Evolutionary conservation across 2,888 invertebrate genomes (phyloP), one percentile per base, ranked within the genome.

Genomic region (Rhopalosiphum nymphaeae): DNA sequence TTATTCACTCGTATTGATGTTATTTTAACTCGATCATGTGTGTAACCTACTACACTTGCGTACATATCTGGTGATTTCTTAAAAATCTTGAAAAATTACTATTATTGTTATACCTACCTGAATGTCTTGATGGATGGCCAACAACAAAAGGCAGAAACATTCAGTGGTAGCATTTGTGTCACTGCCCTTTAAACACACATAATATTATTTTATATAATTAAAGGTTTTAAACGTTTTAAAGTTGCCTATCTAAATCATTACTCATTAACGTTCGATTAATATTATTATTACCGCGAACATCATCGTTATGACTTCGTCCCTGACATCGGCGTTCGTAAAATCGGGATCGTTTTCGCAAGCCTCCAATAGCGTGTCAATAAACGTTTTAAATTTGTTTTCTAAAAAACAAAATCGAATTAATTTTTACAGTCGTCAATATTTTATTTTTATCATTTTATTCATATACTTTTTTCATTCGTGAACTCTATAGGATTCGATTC

Each of bases 141-240:
- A 93, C 94, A 95, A 94, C 26, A 95, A 95, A 13, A 95, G 95
- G 56, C 95, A 94, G 92, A 95, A 95, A 90, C 95, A 95, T 86
- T 95, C 94, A 36, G 95, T 95, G 9, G 95, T 95, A 11, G 95
- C 95, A 16, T 95, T 95, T 1, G 96, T 95, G 88, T 96, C 95
- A 87, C 95, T 95, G 13, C 95, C 95, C 95, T 95, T 89, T 36
- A 94, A 85, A 56, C 56, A 42, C 36, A 94, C n/a, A 89, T n/a
- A 91, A 91, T 56, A 46, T 10, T 25, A 67, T 36, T 36, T 78
- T 36, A 36, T 36, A 36, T 7, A 1, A 9, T 36, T 36, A 36
- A 78, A n/a, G 5, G 21, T 42, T 78, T 78, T 36, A 21, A 9
- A 78, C 9, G n/a, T n/a, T 1, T 21, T 7, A 53, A 53, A 53